These are phyloP conservation scores for Rhaphigaster nebulosa DNA, from an alignment of 2,888 invertebrate species.

Conservation along the genomic window DNA sequence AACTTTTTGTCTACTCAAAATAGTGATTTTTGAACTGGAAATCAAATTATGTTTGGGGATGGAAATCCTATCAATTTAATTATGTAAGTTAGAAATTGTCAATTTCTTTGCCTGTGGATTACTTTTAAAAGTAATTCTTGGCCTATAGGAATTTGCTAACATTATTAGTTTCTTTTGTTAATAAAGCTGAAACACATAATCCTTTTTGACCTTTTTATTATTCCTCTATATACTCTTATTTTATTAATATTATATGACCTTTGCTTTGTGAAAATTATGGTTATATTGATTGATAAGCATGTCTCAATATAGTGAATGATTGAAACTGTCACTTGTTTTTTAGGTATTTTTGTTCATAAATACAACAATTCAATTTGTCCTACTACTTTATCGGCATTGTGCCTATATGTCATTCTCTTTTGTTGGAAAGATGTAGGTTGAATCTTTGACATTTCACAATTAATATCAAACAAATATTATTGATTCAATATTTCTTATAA, in stretches of 20 bases:
- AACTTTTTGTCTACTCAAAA: neutral
- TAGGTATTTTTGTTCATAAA: too few relatives aligned
- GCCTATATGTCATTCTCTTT: too few relatives aligned
- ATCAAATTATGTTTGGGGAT: neutral
- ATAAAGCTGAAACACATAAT: constrained; percentile 4
- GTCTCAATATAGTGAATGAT: neutral
- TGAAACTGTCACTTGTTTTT: neutral
- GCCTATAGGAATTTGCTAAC: neutral
- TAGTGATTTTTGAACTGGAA: neutral
- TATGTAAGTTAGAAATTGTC: neutral
- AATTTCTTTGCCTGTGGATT: neutral
- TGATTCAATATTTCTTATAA: too few relatives aligned
- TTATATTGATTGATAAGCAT: neutral
- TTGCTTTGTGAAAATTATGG: neutral
- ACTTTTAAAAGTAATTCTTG: neutral
- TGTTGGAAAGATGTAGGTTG: too few relatives aligned
- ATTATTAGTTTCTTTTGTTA: neutral
- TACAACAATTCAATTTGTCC: too few relatives aligned
- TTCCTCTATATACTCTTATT: neutral
- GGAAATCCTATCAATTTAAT: neutral
- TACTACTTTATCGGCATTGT: too few relatives aligned
- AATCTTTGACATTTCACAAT: too few relatives aligned
- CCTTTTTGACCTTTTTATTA: neutral
- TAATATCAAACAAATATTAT: too few relatives aligned
- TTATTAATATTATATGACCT: neutral